Base-by-base conservation (phyloP, 2,888 invertebrate species). In the Oegoconia quadripuncta region DNA sequence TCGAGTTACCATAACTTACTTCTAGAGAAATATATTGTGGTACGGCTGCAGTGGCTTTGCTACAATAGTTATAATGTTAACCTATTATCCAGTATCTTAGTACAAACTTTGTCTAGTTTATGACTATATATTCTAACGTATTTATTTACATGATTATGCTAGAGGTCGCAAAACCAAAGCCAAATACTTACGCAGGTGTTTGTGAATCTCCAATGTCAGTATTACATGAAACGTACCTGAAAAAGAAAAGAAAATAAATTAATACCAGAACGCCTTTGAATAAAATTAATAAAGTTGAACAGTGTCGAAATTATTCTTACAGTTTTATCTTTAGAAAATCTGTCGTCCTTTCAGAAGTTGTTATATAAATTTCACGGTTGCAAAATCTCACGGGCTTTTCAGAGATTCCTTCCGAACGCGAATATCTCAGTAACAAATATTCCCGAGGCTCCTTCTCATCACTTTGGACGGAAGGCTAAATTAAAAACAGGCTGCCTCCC, bases 401-500 rank as follows among this genome's bases (percentile, higher is more conserved):
- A 44, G 38, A 44, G 43, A 31, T 32, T 43, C 37, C 40, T 37
- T 39, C 34, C 16, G 32, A n/a, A n/a, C n/a, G n/a, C n/a, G n/a
- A 41, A 38, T 18, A 38, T 17, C 12, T 4, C 20, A 35, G 39
- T 34, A 31, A 34, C 32, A 39, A 37, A 28, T 40, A 43, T 47
- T 58, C 50, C 53, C 50, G 37, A 44, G 50, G 37, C 39, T 42
- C 52, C 50, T 46, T 42, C 44, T 51, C 32, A 44, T 41, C 46
- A 48, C 43, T 39, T 38, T 55, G 55, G 50, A 58, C 53, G 58
- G 45, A 48, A 50, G 63, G 60, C 59, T 54, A 59, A 66, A 65
- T 67, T 70, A 62, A 67, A 65, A 67, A 57, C 47, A 53, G 55
- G 56, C 55, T 52, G 51, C 41, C 55, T 52, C 48, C 50, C 41